Conservation (phyloP, 2,888 invertebrate genomes). For the Phalera bucephala region DNA sequence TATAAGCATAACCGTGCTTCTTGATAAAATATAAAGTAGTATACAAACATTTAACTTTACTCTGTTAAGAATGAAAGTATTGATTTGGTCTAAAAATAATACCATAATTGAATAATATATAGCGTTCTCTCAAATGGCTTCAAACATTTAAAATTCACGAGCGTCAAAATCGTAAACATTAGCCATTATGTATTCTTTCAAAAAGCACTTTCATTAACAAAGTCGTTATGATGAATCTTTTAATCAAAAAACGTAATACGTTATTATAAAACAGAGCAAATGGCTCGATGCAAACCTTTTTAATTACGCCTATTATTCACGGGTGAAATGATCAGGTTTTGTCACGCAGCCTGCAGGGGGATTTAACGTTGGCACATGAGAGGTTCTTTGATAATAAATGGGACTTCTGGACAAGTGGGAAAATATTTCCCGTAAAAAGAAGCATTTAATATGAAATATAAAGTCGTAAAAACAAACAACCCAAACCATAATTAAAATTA, state of each 20-base stretch:
- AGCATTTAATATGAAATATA: no score
- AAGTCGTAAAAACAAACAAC: no score
- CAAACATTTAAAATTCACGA: slow-evolving; percentile 20
- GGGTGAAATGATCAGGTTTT: slow-evolving; percentile 28
- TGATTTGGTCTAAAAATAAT: slow-evolving; percentile 4
- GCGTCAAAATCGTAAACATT: slow-evolving; percentile 15
- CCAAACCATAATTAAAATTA: no score
- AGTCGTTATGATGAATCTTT: slow-evolving; percentile 36
- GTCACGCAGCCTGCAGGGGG: slow-evolving; percentile 3
- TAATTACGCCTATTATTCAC: slow-evolving; percentile 49
- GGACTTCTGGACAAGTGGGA: neutral
- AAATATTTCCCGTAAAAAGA: neutral
- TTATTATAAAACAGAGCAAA: slow-evolving; percentile 30
- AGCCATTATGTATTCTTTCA: slow-evolving; percentile 34
- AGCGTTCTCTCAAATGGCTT: slow-evolving; percentile 13
- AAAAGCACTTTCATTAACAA: slow-evolving; percentile 38
- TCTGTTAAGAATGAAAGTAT: no score
- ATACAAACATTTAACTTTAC: no score
- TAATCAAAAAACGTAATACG: slow-evolving; percentile 22
- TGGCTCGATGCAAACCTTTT: slow-evolving; percentile 50
- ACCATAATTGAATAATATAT: slow-evolving; percentile 25
- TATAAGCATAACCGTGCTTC: no score
- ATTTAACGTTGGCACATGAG: neutral
- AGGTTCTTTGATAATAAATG: neutral
- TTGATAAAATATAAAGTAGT: no score